Evolutionary conservation across 2,113 vertebrate genomes (phyloP), one percentile per base, ranked within the genome.

Genomic region (Indri indri): DNA sequence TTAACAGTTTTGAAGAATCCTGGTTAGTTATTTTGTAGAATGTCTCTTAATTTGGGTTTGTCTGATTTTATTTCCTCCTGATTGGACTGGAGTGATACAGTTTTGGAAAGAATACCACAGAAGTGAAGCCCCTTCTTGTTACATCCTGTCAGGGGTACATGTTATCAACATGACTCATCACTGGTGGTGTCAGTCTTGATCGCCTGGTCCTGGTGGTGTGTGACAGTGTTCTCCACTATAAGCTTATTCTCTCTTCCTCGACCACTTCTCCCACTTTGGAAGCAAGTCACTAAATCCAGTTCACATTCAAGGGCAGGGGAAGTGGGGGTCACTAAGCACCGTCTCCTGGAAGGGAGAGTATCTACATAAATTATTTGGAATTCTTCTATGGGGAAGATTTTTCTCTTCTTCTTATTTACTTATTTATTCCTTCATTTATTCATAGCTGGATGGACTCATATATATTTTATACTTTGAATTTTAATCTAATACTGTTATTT

Each of bases 261-360:
- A 10, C 27, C 30, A 4, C 1, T 32, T 42, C 3, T 34, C 47
- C 10, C 16, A 14, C 32, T 92, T 86, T 82, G 9, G 22, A 54
- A 96, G 30, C 37, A 96, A 73, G 18, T 87, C 27, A 82, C 61
- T 87, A 79, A 93, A 76, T 81, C n/a, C 30, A 92, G 37, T 47
- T 9, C 17, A n/a, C 23, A 6, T 57, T 95, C 52, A 76, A 79
- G n/a, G 65, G 3, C 32, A 68, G 34, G 10, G 34, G 32, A n/a
- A 1, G 20, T 30, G 6, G 6, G 66, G 22, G 45, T 13, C 20
- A 66, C 7, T 22, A 71, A 66, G 6, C 17, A 52, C 30, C 30
- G 71, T 82, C 22, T 79, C n/a, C 47, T 65, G 5, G 14, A 96
- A 10, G 22, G 32, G 2, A 84, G 54, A 83, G 0, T 83, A 45